Percentiles rank a stretch among this genome's conserved stretches.
phyloP scores from a whole-genome alignment of 92 coral and sea anemone genomes.

The Plumapathes pennacea region DNA sequence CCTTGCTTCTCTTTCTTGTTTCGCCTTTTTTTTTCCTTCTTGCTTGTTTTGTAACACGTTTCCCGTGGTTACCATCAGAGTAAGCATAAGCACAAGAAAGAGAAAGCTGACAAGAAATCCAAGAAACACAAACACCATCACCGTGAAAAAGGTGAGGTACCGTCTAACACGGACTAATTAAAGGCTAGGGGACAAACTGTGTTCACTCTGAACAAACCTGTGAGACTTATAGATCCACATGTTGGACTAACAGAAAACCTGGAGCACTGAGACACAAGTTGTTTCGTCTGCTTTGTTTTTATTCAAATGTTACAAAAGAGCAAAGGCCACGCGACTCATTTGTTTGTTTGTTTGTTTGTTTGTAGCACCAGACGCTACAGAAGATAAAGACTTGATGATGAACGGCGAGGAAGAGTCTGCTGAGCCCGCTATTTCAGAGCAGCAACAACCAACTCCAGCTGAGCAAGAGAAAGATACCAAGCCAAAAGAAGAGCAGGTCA shows the following conservation, averaged over 20 bases:
- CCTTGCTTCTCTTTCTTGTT: too few species aligned
- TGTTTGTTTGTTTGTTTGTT: not conserved
- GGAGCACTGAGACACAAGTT: too few species aligned
- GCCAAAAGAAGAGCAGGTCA: not conserved
- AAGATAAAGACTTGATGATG: slow-evolving; percentile 63
- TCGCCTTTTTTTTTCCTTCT: not conserved
- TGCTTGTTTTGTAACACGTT: not conserved
- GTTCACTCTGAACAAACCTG: too few species aligned
- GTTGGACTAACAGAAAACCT: too few species aligned
- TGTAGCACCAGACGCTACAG: slow-evolving; percentile 26
- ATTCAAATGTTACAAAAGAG: too few species aligned
- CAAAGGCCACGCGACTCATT: not conserved
- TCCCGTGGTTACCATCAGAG: slow-evolving; percentile 6
- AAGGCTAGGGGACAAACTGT: too few species aligned
- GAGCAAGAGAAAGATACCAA: slow-evolving; percentile 1
- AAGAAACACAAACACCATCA: slow-evolving; percentile 14
- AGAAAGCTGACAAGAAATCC: slow-evolving; percentile 10
- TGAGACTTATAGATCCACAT: too few species aligned
- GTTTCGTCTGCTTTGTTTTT: too few species aligned
- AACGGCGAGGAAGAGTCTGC: slow-evolving; percentile 57
- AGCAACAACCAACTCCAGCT: slow-evolving; percentile 12
- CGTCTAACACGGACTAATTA: too few species aligned
- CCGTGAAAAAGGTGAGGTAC: not conserved
- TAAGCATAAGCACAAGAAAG: slow-evolving; percentile 45
- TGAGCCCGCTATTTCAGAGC: slow-evolving; percentile 13